Evolutionary conservation across 2,797 vertebrate species (phyloP).

Genomic region (Chrosomus eos): DNA sequence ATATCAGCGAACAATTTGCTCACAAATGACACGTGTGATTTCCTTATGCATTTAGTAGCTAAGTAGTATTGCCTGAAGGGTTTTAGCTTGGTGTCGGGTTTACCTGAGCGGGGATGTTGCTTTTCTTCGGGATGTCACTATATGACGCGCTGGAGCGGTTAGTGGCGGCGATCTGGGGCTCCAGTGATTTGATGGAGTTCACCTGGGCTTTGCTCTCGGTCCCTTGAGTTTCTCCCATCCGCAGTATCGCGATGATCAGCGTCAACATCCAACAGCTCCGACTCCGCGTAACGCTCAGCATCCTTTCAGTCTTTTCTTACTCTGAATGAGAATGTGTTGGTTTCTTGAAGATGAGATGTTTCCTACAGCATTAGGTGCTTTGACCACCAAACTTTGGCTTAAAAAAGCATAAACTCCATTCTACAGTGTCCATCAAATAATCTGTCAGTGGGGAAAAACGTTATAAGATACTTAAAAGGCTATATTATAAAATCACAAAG

Average conservation of each 20-base stretch:
- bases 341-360: background rate
- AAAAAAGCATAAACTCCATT: constrained; percentile 32
- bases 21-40: background rate
- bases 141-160: constrained; percentile 79
- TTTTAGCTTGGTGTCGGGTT: constrained; percentile 42
- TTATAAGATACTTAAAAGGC: background rate
- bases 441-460: background rate
- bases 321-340: constrained; percentile 1
- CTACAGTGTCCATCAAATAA: constrained; percentile 39
- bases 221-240: constrained; percentile 85
- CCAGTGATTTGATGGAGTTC: constrained; percentile 95
- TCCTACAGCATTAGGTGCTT: background rate
- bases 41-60: too few relatives aligned
- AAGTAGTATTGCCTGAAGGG: background rate
- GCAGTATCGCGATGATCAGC: constrained; percentile 84
- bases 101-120: constrained; percentile 87
- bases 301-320: constrained; percentile 69
- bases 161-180: constrained; percentile 81
- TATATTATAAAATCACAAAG: background rate
- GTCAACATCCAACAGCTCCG: constrained; percentile 83
- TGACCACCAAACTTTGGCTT: background rate
- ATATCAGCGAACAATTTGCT: background rate
- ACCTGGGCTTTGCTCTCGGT: constrained; percentile 84
- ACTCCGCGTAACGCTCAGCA: constrained; percentile 83
- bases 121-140: constrained; percentile 84